Conservation (phyloP, 2,888 invertebrate genomes). For the Leistus spinibarbis region DNA sequence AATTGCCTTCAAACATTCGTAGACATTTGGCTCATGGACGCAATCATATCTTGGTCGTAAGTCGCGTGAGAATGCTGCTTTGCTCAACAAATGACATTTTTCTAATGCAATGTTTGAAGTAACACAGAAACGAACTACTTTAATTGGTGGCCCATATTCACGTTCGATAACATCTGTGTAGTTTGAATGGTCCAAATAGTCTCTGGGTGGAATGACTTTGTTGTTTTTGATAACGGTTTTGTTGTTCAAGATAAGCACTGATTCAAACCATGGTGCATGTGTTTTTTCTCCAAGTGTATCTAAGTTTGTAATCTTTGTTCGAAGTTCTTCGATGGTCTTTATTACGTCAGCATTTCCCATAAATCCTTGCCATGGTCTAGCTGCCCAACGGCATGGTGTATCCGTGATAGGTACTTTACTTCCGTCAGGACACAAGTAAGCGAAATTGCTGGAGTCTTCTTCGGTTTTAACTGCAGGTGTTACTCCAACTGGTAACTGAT, state of each 20-base stretch:
- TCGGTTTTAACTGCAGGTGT: constrained; percentile 63
- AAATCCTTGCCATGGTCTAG: constrained; percentile 83
- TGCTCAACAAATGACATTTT: constrained; percentile 76
- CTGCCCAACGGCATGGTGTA: constrained; percentile 79
- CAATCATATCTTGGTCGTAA: constrained; percentile 83
- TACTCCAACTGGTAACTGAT: constrained; percentile 67
- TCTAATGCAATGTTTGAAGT: constrained; percentile 68
- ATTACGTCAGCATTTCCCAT: constrained; percentile 70
- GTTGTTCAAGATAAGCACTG: constrained; percentile 64
- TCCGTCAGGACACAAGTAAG: constrained; percentile 82
- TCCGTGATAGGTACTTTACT: constrained; percentile 70
- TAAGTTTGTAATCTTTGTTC: constrained; percentile 63
- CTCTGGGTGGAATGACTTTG: constrained; percentile 51
- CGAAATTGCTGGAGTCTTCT: constrained; percentile 70
- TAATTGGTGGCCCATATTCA: constrained; percentile 72
- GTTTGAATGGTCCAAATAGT: constrained; percentile 53
- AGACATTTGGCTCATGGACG: constrained; percentile 66
- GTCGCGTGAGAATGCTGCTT: constrained; percentile 77
- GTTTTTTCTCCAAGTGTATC: constrained; percentile 56
- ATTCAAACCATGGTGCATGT: constrained; percentile 57
- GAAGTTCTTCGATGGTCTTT: constrained; percentile 60
- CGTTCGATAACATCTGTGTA: constrained; percentile 72
- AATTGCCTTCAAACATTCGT: constrained; percentile 71
- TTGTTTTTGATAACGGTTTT: constrained; percentile 60
- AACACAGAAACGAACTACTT: constrained; percentile 71